These are phyloP conservation scores for Plebejus melissa DNA, from an alignment of 2,888 invertebrate species.

Conservation along the genomic window DNA sequence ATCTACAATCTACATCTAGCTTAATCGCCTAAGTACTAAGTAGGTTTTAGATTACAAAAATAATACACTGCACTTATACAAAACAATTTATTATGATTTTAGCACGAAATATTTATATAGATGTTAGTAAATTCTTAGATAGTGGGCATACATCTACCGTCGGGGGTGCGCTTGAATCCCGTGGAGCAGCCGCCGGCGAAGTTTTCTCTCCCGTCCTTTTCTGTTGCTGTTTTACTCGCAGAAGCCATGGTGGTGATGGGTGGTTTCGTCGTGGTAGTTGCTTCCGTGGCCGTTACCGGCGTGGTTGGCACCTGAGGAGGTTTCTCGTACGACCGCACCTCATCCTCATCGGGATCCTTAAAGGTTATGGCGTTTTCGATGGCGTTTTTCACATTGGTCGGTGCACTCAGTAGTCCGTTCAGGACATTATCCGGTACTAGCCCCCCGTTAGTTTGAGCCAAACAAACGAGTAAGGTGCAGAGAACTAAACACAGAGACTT, in stretches of 20 bases:
- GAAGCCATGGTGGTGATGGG: constrained; percentile 29
- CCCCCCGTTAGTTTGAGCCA: neutral
- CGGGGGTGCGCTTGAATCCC: constrained; percentile 54
- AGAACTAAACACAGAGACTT: constrained; percentile 15
- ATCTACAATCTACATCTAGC: neutral
- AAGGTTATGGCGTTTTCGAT: neutral
- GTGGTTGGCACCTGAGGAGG: neutral
- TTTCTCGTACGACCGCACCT: neutral
- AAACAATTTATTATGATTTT: neutral
- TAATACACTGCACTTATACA: neutral
- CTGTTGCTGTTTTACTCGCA: constrained; percentile 35
- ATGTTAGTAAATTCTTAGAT: constrained; percentile 35
- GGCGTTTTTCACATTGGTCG: neutral
- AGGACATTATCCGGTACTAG: neutral
- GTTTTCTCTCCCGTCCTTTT: constrained; percentile 55
- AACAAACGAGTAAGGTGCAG: neutral
- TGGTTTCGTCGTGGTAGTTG: constrained; percentile 23
- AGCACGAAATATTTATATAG: neutral
- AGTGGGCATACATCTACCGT: constrained; percentile 60
- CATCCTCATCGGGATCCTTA: neutral
- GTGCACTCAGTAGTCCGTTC: neutral
- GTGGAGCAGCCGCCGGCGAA: constrained; percentile 52
- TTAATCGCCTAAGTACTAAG: neutral
- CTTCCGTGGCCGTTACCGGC: neutral
- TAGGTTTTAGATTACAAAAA: neutral